Evolutionary conservation across 2,797 vertebrate species (phyloP), one percentile per base, ranked within the genome.

Genomic region (Pteronotus mesoamericanus): DNA sequence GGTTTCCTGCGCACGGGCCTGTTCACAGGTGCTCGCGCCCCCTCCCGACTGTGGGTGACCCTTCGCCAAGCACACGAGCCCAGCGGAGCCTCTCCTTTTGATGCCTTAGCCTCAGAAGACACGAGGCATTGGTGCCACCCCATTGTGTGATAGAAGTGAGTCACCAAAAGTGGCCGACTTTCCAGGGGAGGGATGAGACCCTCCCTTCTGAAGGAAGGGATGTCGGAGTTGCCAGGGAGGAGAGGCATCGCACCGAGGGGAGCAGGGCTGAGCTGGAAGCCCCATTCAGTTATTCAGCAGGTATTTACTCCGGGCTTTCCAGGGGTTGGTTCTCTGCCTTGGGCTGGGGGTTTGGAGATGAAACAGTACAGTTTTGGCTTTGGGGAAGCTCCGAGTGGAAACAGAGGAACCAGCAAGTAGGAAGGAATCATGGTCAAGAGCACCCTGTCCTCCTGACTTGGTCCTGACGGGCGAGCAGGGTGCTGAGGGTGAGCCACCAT

Each of bases 401-500:
- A 10, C 12, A 37, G 68, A 37, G 68, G 39, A 37, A 5, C 44
- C 68, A 69, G n/a, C n/a, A n/a, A n/a, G n/a, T n/a, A n/a, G 57
- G 12, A 72, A 46, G 59, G 39, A 15, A 0, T 51, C n/a, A 1
- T 51, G 22, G 64, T 32, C 10, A 9, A 1, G 1, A 18, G 42
- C 55, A 59, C 91, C 51, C 0, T 0, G 53, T 39, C n/a, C 34
- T 42, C 3, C 29, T 39, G 71, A 24, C 7, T 2, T 1, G 55
- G 9, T 22, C 68, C 68, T 6, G 0, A 1, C 0, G 11, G 51
- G 37, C 51, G 11, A 83, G 48, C n/a, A 11, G n/a, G 90, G 10
- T 2, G 9, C 44, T 9, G 21, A 66, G 18, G n/a, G n/a, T n/a
- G n/a, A 22, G 32, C 74, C 19, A 1, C 2, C 0, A 11, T 2